phyloP scores from a whole-genome alignment of 2,113 vertebrate genomes.

The Pionites leucogaster region DNA sequence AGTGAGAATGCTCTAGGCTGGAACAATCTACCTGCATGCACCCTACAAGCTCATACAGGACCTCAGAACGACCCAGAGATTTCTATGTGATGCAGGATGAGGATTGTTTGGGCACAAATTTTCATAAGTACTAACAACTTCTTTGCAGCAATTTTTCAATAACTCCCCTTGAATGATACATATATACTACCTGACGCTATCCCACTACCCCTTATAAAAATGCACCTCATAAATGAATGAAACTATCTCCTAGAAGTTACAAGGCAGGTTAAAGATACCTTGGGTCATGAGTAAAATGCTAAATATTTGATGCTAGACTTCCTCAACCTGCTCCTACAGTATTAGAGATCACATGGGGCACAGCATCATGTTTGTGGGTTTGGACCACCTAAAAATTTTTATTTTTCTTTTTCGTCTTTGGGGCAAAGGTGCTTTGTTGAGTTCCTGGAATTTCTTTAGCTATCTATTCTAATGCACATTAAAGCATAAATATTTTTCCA shows the following conservation, averaged over 20 bases:
- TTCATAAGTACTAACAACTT: not conserved
- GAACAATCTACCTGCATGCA: not conserved
- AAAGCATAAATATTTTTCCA: not conserved
- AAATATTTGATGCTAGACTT: not conserved
- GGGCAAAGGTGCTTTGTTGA: not conserved
- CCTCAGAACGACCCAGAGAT: not conserved
- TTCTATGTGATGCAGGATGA: not conserved
- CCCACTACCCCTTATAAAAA: not conserved
- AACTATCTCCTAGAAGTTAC: not conserved
- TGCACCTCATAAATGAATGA: not conserved
- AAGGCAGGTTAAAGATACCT: not conserved
- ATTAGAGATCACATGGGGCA: not conserved
- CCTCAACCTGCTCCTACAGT: not conserved
- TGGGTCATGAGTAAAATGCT: not conserved
- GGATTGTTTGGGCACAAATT: not conserved
- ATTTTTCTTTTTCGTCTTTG: no score
- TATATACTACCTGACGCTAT: not conserved
- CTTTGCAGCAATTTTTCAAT: not conserved
- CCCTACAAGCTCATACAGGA: fast-evolving
- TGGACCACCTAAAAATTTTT: not conserved
- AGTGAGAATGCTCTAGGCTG: not conserved
- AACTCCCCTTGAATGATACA: not conserved
- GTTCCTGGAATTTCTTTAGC: not conserved
- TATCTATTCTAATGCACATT: not conserved
- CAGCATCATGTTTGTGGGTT: not conserved